Conservation (phyloP, 2,888 invertebrate genomes). For the Agonopterix subpropinquella region DNA sequence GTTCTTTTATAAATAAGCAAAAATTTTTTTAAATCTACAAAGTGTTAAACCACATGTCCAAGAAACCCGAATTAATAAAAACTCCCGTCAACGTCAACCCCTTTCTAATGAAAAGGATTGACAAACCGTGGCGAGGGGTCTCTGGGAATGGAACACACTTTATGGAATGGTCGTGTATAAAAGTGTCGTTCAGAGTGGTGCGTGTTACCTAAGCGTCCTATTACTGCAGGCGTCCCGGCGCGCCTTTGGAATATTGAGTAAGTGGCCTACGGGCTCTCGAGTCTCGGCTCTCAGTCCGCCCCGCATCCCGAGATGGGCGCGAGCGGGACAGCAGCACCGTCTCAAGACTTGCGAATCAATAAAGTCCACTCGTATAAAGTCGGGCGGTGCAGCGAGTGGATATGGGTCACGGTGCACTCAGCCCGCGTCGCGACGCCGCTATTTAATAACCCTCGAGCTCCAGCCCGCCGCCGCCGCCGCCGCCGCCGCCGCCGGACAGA, state of each 20-base stretch:
- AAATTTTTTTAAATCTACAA: no score
- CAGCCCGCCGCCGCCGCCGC: no score
- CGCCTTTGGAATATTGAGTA: slow-evolving; percentile 67
- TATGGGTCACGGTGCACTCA: slow-evolving; percentile 72
- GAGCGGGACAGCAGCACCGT: slow-evolving; percentile 56
- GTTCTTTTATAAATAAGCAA: no score
- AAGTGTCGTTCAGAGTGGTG: slow-evolving; percentile 41
- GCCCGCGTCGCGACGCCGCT: slow-evolving; percentile 39
- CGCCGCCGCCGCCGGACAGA: slow-evolving; percentile 55
- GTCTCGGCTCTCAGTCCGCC: slow-evolving; percentile 30
- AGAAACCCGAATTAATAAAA: background rate
- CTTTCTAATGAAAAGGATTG: background rate
- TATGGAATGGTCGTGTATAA: slow-evolving; percentile 34
- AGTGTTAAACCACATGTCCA: no score
- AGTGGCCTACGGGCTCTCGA: slow-evolving; percentile 48
- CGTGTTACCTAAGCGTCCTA: slow-evolving; percentile 50
- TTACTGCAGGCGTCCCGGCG: slow-evolving; percentile 55
- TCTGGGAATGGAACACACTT: slow-evolving; percentile 21
- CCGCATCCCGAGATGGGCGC: slow-evolving; percentile 23
- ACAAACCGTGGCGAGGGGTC: slow-evolving; percentile 16
- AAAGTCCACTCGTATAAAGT: slow-evolving; percentile 72
- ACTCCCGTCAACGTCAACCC: background rate
- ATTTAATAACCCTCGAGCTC: slow-evolving; percentile 58
- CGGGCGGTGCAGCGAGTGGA: slow-evolving; percentile 64
- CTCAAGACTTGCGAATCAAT: slow-evolving; percentile 76